phyloP scores from a whole-genome alignment of 2,113 vertebrate genomes.

The Mastomys coucha region DNA sequence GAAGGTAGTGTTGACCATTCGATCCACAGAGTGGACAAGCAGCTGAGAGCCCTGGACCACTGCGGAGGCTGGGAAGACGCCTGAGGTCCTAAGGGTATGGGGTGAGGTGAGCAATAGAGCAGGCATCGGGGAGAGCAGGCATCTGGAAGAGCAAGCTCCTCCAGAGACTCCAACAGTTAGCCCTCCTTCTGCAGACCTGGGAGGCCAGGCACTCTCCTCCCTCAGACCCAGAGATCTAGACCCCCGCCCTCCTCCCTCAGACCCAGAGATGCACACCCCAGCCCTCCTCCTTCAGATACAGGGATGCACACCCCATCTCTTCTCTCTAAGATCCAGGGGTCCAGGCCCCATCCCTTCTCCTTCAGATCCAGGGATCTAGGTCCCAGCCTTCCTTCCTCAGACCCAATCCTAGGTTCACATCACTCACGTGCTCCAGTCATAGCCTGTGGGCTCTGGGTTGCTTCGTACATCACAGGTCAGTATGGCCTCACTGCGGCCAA shows the following conservation, averaged over 20 bases:
- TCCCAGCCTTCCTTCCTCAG: not conserved
- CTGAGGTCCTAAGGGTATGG: conserved; percentile 83
- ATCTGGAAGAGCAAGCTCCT: not conserved
- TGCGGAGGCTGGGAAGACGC: conserved; percentile 86
- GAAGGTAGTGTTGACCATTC: conserved; percentile 90
- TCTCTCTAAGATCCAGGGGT: conserved; percentile 79
- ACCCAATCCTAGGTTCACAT: rapidly evolving
- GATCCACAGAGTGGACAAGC: conserved; percentile 89
- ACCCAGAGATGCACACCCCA: not conserved
- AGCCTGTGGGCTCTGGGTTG: conserved; percentile 87
- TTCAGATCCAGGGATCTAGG: not conserved
- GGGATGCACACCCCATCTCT: conserved; percentile 67
- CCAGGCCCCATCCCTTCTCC: not conserved
- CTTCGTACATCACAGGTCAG: conserved; percentile 89
- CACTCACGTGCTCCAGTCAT: conserved; percentile 92
- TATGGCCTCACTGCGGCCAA: conserved; percentile 88
- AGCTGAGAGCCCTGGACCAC: conserved; percentile 83
- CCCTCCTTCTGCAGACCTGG: not conserved
- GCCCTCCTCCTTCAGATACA: conserved; percentile 73
- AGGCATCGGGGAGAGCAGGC: not conserved
- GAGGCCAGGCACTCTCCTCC: not conserved
- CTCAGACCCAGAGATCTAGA: not conserved
- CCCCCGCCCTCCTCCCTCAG: not conserved
- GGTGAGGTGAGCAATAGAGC: not conserved
- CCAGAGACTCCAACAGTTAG: no score